Base-by-base conservation (phyloP, 2,113 vertebrate genomes). In the Herpetotheres cachinnans region DNA sequence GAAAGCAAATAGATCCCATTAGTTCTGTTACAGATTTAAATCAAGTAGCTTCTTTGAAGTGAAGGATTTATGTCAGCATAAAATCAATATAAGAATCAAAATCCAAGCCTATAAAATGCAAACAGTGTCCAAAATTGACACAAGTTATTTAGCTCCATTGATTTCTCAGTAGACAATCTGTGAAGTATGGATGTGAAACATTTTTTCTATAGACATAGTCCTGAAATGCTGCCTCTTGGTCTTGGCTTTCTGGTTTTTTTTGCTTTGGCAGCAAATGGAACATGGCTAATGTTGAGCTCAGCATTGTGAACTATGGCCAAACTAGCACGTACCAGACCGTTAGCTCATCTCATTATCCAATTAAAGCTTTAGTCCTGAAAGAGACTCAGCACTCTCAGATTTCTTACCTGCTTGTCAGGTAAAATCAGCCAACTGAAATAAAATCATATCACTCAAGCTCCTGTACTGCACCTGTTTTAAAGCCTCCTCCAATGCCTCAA, bases 31-130 rank as follows among this genome's bases (percentile, higher is more conserved):
- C 26, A 88, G 47, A 59, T 52, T 52, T 93, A 92, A 90, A 93
- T 84, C 82, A 89, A 84, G 69, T 61, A 85, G 40, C 15, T 96
- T 47, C 44, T 93, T 94, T 89, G 52, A 89, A 93, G 30, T 67
- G 78, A 89, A 86, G 69, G 90, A 95, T 91, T 96, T 95, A 96
- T 88, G 92, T 85, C 76, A 91, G 47, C 79, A 92, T 58, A 70
- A 94, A 96, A 90, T 96, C 92, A 77, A 92, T 90, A 66, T 16
- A 72, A 77, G 38, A 93, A 82, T 90, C 82, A 90, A 93, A 96
- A 90, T 55, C 52, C 66, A 70, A 93, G 74, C 49, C 78, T 92
- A 67, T 92, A 77, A 94, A 86, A 89, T 50, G 89, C 80, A 91
- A 92, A 86, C 4, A 0, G 6, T 87, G 52, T 79, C 73, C 61